Base-by-base conservation (phyloP, 2,888 invertebrate species). In the Dasysyrphus tricinctus region DNA sequence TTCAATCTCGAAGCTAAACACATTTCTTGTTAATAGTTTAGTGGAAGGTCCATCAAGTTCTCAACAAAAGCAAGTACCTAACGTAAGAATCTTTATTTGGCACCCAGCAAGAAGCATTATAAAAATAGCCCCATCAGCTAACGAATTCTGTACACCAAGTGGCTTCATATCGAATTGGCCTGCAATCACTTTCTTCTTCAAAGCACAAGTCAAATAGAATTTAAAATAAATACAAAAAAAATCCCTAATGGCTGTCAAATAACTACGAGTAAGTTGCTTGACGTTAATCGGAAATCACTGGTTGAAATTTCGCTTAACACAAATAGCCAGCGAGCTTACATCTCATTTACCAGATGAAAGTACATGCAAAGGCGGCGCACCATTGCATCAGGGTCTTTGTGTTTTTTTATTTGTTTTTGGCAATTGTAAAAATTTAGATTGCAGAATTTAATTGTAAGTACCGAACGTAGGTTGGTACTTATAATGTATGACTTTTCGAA, bases 281-380 rank as follows among this genome's bases (percentile, higher is more conserved):
- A 84, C 63, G 51, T 51, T 61, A 49, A 85, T 77, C 69, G 37
- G 44, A 80, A 76, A 75, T 57, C 34, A 29, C 67, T 73, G 72
- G 51, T 63, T 78, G 63, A 78, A 70, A 81, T 78, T 86, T 81
- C 37, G 65, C 47, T 79, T 34, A 73, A 79, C 86, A 86, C 78
- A 82, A 81, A 86, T 86, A 86, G 72, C 78, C 86, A 79, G 79
- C 81, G 82, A 86, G 86, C 78, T 86, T 86, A 86, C 82, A 86
- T 79, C 86, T 82, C 72, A 86, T 86, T 82, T 82, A 82, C 81
- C 42, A 82, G 75, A 16, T 75, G 57, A 39, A 37, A 39, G 75
- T 65, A 75, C 70, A 82, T 65, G 67, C 42, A 49, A 78, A 78
- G 81, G 67, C 77, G 73, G 80, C 72, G 73, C 69, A 69, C 34